Evolutionary conservation across 2,113 vertebrate species (phyloP), one percentile per base, ranked within the genome.

Genomic region (Oreochromis spilurus): DNA sequence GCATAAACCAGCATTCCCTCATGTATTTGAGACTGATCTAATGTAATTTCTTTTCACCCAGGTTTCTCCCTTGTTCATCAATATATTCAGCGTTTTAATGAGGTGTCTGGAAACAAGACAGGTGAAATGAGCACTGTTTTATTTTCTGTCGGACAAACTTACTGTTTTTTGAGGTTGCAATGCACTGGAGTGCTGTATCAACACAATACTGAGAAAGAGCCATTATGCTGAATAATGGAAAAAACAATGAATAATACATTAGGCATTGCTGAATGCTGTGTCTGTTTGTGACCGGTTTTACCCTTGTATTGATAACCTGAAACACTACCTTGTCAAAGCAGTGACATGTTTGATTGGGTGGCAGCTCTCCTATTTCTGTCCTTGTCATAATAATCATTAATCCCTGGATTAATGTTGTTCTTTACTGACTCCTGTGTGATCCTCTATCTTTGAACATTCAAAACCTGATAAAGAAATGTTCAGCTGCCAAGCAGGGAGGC

Each of bases 11-110:
- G 53, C 43, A 81, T 77, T 26, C 5, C 34, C 7, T 81, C 10
- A 1, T 70, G 53, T 24, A 34, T 52, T 58, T 82, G 5, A 40
- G 16, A 54, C 48, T 89, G 54, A 90, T 85, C 7, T 38, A 1
- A 3, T 88, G 54, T 57, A 1, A 29, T 83, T 88, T 91, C 24
- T 86, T 38, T 17, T 58, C 53, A 16, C 38, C 3, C 89, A 95
- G 95, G 54, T 93, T 93, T 93, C 82, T 95, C 94, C 84, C 36
- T 96, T 3, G 94, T 96, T 77, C 94, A 94, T 85, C 95, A 87
- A 19, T 95, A 95, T 79, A 95, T 95, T 90, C 95, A 94, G 60
- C 95, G 70, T 87, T 95, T 95, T 85, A 95, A 95, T 88, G 94
- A 95, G 79, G 94, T 94, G 84, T 94, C 95, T 60, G 95, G 94